A percentile compares a stretch with the other conserved stretches of the same genome.
Evolutionary conservation across 2,888 invertebrate genomes (phyloP).

Genomic region (Ethmia dodecea): DNA sequence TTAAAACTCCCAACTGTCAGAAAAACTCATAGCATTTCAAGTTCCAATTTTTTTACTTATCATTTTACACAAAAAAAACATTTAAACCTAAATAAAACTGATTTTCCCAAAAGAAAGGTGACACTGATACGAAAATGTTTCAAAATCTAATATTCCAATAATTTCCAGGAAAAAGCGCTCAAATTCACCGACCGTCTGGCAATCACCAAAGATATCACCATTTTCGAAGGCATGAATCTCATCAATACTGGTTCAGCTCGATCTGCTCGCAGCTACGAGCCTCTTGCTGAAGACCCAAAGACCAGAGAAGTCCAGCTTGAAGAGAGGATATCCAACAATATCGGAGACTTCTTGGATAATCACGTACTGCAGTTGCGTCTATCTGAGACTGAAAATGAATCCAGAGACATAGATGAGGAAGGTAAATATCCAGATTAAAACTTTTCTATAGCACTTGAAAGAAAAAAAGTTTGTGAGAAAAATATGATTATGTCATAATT

Average conservation of each 20-base stretch:
- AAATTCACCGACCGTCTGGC: constrained; percentile 78
- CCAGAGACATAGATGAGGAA: constrained; percentile 65
- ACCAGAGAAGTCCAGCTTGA: constrained; percentile 61
- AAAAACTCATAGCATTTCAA: background rate
- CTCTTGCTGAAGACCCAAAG: constrained; percentile 59
- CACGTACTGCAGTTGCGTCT: constrained; percentile 67
- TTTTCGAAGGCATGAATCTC: constrained; percentile 70
- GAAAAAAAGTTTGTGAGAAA: background rate
- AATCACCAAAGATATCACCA: constrained; percentile 67
- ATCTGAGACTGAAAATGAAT: constrained; percentile 50
- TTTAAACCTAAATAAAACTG: no score
- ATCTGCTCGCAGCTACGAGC: constrained; percentile 65
- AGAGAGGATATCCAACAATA: constrained; percentile 61
- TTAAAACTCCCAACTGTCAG: constrained; percentile 1
- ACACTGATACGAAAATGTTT: no score
- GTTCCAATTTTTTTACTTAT: no score
- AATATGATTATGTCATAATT: background rate
- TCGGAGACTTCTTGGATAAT: constrained; percentile 64
- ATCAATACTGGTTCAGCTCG: constrained; percentile 71
- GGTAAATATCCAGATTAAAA: no score
- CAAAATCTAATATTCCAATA: no score
- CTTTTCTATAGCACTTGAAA: no score
- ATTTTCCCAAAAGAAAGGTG: no score
- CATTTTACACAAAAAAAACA: no score
- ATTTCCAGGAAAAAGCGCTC: constrained; percentile 80